These are phyloP conservation scores for Pteruthius melanotis DNA, from an alignment of 2,113 vertebrate species.

Conservation along the genomic window DNA sequence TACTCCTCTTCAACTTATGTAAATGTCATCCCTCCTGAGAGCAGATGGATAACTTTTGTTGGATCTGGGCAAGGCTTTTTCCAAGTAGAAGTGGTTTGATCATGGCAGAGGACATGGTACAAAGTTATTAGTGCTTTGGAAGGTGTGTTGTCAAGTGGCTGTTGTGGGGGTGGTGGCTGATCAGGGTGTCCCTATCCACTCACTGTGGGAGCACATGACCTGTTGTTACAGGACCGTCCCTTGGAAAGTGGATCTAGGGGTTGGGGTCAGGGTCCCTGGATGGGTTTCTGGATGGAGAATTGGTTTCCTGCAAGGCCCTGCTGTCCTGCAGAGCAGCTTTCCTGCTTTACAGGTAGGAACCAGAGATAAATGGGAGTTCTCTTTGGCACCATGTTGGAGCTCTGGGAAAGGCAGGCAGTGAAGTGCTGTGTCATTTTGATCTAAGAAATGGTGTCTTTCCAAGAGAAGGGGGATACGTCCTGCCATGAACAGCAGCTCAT, in stretches of 20 bases:
- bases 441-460: not conserved
- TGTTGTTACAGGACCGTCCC: not conserved
- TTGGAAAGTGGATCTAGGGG: not conserved
- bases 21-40: not conserved
- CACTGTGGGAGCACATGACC: accelerated
- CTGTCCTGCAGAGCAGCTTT: not conserved
- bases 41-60: not conserved
- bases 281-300: not conserved
- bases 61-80: not conserved
- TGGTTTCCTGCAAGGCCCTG: not conserved
- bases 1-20: not conserved
- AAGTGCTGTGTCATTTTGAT: not conserved
- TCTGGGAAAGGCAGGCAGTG: not conserved
- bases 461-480: accelerated
- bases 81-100: not conserved
- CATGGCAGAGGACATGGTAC: not conserved
- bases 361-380: not conserved
- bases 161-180: accelerated
- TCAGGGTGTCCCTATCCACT: accelerated
- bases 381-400: not conserved
- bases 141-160: not conserved
- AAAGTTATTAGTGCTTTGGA: not conserved
- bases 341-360: not conserved
- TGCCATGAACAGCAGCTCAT: not conserved
- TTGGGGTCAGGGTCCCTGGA: not conserved